Conservation (phyloP, 1,140 invertebrate genomes). For the Drosophila punjabiensis region DNA sequence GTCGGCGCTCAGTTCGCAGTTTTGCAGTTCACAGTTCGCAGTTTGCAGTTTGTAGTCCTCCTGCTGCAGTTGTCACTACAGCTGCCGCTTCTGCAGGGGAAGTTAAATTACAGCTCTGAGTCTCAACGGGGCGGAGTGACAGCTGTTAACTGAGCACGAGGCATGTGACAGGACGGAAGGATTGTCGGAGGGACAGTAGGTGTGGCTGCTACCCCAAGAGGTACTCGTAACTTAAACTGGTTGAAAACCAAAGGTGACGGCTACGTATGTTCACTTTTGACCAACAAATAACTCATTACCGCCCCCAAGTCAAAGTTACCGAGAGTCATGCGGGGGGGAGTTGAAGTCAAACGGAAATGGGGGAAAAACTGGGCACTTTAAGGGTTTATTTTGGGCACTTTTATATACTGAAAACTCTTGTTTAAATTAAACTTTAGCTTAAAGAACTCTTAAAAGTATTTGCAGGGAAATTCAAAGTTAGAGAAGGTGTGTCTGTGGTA, state of each 20-base stretch:
- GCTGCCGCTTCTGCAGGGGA: constrained; percentile 35
- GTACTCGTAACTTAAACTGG: constrained; percentile 22
- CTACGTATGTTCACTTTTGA: constrained; percentile 10
- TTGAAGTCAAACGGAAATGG: neutral
- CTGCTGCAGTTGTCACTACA: constrained; percentile 44
- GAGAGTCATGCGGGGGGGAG: constrained; percentile 3
- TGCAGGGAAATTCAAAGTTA: neutral
- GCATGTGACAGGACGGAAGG: constrained; percentile 7
- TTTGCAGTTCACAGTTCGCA: constrained; percentile 27
- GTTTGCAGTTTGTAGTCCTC: constrained; percentile 14
- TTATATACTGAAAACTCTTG: neutral
- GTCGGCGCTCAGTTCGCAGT: constrained; percentile 40
- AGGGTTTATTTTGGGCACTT: neutral
- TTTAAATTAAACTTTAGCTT: neutral
- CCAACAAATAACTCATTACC: constrained; percentile 22
- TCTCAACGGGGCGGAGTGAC: constrained; percentile 37
- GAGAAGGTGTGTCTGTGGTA: neutral
- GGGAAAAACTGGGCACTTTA: neutral
- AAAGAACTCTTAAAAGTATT: neutral
- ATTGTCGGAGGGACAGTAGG: neutral
- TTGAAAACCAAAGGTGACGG: constrained; percentile 41
- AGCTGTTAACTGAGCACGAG: constrained; percentile 48
- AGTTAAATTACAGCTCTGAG: constrained; percentile 37
- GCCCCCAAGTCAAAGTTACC: neutral
- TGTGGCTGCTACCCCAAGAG: constrained; percentile 5